Percentiles rank a stretch among this genome's conserved stretches.
Evolutionary conservation across 2,113 vertebrate genomes (phyloP).

Genomic region (Dicentrarchus labrax): DNA sequence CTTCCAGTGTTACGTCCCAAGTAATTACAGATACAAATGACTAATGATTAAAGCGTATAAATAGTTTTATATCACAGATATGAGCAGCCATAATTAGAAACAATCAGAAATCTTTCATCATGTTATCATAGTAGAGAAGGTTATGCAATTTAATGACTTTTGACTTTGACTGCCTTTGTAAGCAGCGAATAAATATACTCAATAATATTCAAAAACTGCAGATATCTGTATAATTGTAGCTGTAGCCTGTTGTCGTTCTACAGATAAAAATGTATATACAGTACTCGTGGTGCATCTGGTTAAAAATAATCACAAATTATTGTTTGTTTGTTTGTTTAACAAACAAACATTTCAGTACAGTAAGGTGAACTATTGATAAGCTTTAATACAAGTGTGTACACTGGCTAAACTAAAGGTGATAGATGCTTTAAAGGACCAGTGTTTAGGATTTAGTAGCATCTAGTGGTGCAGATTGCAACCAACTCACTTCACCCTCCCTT

Average conservation of each 20-base stretch:
- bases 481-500: too few relatives aligned
- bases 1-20: not conserved
- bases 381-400: not conserved
- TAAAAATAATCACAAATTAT: not conserved
- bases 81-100: constrained; percentile 2
- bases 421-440: too few relatives aligned
- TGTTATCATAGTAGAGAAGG: not conserved
- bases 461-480: too few relatives aligned
- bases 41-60: not conserved
- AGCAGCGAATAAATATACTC: not conserved
- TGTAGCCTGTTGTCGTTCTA: not conserved
- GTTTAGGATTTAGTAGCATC: too few relatives aligned
- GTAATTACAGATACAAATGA: constrained; percentile 4
- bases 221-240: not conserved
- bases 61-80: not conserved
- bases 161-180: not conserved
- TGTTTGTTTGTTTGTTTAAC: not conserved
- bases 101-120: not conserved
- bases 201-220: not conserved
- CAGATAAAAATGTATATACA: too few relatives aligned
- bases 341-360: not conserved
- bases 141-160: not conserved
- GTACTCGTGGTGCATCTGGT: not conserved
- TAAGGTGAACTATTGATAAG: not conserved
- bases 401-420: too few relatives aligned